A percentile compares a stretch with the other conserved stretches of the same genome.
phyloP scores from a whole-genome alignment of 2,113 vertebrate genomes.

The Sturnira hondurensis region DNA sequence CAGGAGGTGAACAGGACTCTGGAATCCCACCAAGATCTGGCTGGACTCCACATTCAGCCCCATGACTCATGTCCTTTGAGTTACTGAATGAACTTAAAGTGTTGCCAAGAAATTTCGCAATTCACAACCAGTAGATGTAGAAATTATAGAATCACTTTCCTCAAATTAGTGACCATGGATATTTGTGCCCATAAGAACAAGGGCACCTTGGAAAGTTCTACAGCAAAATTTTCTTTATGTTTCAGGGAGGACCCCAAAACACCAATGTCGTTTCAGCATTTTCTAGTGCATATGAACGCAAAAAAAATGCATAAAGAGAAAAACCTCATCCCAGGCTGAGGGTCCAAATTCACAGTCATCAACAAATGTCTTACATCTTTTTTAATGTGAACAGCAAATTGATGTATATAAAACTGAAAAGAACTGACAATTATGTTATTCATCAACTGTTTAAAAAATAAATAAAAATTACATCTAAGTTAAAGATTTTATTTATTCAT shows the following conservation, averaged over 20 bases:
- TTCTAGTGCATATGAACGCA: not conserved
- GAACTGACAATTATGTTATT: not conserved
- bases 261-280: not conserved
- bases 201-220: not conserved
- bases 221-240: not conserved
- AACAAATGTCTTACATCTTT: not conserved
- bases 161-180: not conserved
- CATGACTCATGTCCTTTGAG: conserved; percentile 11
- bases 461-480: no score
- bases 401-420: not conserved
- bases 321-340: not conserved
- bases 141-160: conserved; percentile 22
- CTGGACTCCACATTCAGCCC: not conserved
- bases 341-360: not conserved
- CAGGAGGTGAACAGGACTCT: not conserved
- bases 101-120: conserved; percentile 40
- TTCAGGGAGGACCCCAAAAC: not conserved
- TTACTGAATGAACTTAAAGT: conserved; percentile 10
- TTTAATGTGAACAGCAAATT: not conserved
- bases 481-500: no score
- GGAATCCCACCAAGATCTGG: not conserved
- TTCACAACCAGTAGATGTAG: conserved; percentile 7
- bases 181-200: not conserved
- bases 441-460: not conserved
- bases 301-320: not conserved